phyloP scores from a whole-genome alignment of 2,888 invertebrate genomes.

The Drosophila mimica region DNA sequence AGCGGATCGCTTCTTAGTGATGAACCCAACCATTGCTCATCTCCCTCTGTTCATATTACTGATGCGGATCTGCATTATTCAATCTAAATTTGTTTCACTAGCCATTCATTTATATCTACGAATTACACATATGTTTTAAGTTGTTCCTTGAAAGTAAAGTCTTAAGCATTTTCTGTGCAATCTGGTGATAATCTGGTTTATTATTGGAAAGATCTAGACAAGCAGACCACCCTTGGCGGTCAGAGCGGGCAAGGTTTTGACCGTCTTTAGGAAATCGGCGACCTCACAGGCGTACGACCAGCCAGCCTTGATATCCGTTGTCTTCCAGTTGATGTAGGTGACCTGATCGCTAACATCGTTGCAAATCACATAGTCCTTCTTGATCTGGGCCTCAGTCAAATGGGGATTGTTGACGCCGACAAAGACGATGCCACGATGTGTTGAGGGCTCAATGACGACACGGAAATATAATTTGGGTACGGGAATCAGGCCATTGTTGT shows the following conservation, averaged over 20 bases:
- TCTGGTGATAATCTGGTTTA: conserved; percentile 1
- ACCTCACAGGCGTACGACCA: conserved; percentile 83
- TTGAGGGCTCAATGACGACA: conserved; percentile 86
- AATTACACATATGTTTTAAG: too few species aligned
- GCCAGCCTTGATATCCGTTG: conserved; percentile 74
- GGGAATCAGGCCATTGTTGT: conserved; percentile 85
- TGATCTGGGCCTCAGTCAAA: conserved; percentile 76
- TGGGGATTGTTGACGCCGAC: conserved; percentile 86
- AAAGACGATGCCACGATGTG: conserved; percentile 86
- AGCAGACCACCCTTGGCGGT: conserved; percentile 75
- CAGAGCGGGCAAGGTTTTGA: conserved; percentile 73
- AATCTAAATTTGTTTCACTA: neutral
- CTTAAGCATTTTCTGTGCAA: neutral
- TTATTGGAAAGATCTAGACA: conserved; percentile 59
- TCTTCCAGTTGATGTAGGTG: conserved; percentile 81
- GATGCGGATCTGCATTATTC: neutral
- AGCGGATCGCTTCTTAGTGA: neutral
- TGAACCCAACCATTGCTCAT: neutral
- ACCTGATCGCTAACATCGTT: conserved; percentile 78
- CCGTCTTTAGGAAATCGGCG: conserved; percentile 71
- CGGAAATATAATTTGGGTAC: conserved; percentile 88
- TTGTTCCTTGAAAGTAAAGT: neutral
- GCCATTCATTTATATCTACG: neutral
- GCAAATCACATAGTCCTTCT: conserved; percentile 79
- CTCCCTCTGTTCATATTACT: neutral